Conservation (phyloP, 2,113 vertebrate genomes). For the Reinhardtius hippoglossoides region DNA sequence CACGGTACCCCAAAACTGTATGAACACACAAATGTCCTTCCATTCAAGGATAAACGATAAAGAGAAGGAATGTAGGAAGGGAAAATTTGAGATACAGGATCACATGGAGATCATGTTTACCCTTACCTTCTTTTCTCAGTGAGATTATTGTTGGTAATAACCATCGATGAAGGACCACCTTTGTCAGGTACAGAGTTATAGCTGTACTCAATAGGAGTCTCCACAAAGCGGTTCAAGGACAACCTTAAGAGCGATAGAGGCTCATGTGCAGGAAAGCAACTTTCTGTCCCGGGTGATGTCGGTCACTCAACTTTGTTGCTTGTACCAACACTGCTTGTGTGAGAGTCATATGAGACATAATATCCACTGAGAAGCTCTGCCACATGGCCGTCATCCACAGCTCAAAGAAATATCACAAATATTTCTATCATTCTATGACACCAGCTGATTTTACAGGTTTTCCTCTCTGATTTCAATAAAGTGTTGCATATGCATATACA, state of each 20-base stretch:
- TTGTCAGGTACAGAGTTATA: neutral
- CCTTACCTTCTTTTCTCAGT: neutral
- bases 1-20: too few species aligned
- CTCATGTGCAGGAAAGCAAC: neutral
- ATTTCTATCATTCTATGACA: neutral
- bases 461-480: too few species aligned
- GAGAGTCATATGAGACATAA: neutral
- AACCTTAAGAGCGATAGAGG: constrained; percentile 5
- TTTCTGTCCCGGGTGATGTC: neutral
- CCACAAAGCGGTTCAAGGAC: neutral
- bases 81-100: neutral
- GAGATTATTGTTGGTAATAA: neutral
- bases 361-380: neutral
- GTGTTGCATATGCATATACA: too few species aligned
- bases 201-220: neutral
- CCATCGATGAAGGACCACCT: neutral
- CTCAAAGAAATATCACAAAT: neutral
- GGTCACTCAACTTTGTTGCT: constrained; percentile 15
- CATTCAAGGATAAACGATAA: neutral
- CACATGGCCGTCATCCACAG: neutral
- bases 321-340: constrained; percentile 11
- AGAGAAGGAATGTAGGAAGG: neutral
- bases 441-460: too few species aligned
- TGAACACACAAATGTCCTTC: too few species aligned
- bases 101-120: neutral